Conservation (phyloP, 2,113 vertebrate species). For the Trematocara variabile region DNA sequence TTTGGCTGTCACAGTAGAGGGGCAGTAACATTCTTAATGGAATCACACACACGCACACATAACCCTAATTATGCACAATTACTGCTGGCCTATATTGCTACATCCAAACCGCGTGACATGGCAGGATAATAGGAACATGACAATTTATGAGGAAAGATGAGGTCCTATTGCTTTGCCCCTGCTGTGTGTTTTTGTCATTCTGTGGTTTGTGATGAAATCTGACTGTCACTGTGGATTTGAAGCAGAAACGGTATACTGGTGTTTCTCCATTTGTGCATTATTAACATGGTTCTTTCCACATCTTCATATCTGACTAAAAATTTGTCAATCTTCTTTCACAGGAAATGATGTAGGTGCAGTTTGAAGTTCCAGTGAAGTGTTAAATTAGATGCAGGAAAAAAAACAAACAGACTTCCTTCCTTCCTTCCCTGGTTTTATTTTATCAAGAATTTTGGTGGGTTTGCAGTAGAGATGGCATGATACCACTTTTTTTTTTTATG, state of each 20-base stretch:
- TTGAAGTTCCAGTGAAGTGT: not conserved
- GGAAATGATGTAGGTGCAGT: not conserved
- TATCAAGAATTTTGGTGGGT: not conserved
- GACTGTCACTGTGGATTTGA: not conserved
- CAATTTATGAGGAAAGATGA: not conserved
- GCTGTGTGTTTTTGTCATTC: not conserved
- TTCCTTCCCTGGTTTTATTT: not conserved
- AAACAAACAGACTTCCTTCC: not conserved
- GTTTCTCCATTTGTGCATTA: not conserved
- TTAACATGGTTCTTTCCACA: not conserved
- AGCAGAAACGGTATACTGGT: not conserved
- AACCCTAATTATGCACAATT: not conserved
- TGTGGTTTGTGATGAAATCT: not conserved
- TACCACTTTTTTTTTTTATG: too few species aligned
- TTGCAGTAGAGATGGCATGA: not conserved
- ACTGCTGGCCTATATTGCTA: constrained; percentile 17
- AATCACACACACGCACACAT: not conserved
- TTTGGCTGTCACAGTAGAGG: not conserved
- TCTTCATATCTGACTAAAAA: not conserved
- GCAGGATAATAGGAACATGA: constrained; percentile 35
- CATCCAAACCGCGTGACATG: constrained; percentile 13
- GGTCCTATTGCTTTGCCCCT: not conserved
- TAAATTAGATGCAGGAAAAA: not conserved
- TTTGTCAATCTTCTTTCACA: not conserved
- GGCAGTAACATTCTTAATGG: not conserved